Evolutionary conservation across 1,140 invertebrate genomes (phyloP).

Genomic region (Calephelis virginiensis): DNA sequence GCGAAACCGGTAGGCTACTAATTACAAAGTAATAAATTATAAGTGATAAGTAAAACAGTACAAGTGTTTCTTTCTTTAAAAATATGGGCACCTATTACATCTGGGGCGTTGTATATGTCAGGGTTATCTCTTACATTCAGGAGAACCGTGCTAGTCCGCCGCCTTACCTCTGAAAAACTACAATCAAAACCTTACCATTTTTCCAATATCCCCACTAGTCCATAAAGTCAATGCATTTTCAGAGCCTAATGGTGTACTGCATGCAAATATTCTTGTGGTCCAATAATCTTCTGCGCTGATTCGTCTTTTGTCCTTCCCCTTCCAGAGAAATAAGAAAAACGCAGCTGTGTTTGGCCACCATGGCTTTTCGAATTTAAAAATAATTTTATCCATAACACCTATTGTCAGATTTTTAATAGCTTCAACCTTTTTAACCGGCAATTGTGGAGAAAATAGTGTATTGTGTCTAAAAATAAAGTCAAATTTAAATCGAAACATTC

Average conservation of each 20-base stretch:
- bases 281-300: constrained; percentile 39
- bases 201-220: constrained; percentile 46
- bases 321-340: constrained; percentile 39
- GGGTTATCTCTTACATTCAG: too few relatives aligned
- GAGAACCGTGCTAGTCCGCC: too few relatives aligned
- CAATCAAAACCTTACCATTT: constrained; percentile 38
- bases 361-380: constrained; percentile 37
- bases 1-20: too few relatives aligned
- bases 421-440: constrained; percentile 42
- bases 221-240: constrained; percentile 38
- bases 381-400: constrained; percentile 50
- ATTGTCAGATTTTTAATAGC: constrained; percentile 48
- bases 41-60: too few relatives aligned
- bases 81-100: too few relatives aligned
- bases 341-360: constrained; percentile 31
- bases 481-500: too few relatives aligned
- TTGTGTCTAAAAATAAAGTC: constrained; percentile 38
- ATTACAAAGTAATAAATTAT: too few relatives aligned
- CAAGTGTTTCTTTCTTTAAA: too few relatives aligned
- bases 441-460: constrained; percentile 39
- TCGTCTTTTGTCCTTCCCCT: constrained; percentile 30
- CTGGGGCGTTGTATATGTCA: too few relatives aligned
- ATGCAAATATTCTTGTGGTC: constrained; percentile 39
- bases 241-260: constrained; percentile 34
- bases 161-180: too few relatives aligned